These are phyloP conservation scores for Drosophila watanabei DNA, from an alignment of 1,140 invertebrate genomes.

Conservation along the genomic window DNA sequence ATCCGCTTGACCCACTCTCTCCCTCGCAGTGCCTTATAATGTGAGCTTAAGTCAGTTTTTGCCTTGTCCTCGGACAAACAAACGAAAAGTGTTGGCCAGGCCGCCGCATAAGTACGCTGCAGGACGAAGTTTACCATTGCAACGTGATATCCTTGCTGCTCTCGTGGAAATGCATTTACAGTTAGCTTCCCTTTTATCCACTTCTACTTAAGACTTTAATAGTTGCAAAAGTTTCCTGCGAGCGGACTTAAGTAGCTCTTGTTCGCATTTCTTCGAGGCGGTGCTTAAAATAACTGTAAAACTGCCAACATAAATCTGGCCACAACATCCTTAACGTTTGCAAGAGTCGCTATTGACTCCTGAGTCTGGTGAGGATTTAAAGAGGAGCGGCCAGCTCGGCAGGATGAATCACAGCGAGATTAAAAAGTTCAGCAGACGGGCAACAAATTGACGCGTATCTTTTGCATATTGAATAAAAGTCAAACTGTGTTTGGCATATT, in stretches of 20 bases:
- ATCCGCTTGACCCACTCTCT: constrained; percentile 15
- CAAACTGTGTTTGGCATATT: constrained; percentile 83
- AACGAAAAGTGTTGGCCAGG: constrained; percentile 73
- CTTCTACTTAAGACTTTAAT: constrained; percentile 85
- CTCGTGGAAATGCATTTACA: constrained; percentile 59
- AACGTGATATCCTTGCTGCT: constrained; percentile 48
- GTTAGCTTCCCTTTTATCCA: constrained; percentile 57
- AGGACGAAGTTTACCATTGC: constrained; percentile 60
- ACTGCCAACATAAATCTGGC: constrained; percentile 83
- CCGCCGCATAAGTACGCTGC: constrained; percentile 58
- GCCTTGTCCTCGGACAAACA: constrained; percentile 40
- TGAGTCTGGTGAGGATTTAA: constrained; percentile 27
- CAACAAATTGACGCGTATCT: constrained; percentile 77
- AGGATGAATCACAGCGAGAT: constrained; percentile 32
- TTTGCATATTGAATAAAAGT: constrained; percentile 83
- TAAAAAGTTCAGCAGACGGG: constrained; percentile 65
- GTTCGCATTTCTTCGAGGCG: constrained; percentile 44
- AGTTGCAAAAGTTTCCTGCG: constrained; percentile 79
- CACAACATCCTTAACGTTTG: constrained; percentile 80
- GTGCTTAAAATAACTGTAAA: constrained; percentile 82
- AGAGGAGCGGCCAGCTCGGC: constrained; percentile 1
- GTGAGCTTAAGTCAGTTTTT: constrained; percentile 61
- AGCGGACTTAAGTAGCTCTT: constrained; percentile 74
- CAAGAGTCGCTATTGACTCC: constrained; percentile 60
- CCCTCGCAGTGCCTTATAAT: constrained; percentile 45